Conservation (phyloP, 2,797 vertebrate genomes). For the Fringilla coelebs region DNA sequence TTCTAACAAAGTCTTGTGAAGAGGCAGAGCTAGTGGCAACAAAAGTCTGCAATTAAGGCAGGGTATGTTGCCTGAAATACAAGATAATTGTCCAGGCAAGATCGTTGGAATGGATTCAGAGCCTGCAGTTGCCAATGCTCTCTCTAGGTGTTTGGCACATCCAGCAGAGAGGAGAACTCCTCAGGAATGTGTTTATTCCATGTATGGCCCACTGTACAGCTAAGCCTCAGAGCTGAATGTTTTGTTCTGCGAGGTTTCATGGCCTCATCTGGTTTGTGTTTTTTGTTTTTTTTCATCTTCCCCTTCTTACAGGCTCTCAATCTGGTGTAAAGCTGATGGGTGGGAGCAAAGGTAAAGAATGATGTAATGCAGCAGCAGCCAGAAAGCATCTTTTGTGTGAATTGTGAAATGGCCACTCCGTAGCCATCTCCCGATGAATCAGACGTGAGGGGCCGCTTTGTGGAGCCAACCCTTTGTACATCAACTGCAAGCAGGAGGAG, state of each 20-base stretch:
- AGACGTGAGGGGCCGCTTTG: slow-evolving; percentile 72
- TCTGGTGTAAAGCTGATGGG: slow-evolving; percentile 49
- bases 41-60: slow-evolving; percentile 46
- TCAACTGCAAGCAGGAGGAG: slow-evolving; percentile 67
- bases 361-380: slow-evolving; percentile 71
- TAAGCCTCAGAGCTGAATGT: neutral
- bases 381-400: slow-evolving; percentile 76
- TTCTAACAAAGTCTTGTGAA: neutral
- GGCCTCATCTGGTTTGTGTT: neutral
- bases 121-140: neutral
- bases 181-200: neutral
- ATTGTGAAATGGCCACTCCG: slow-evolving; percentile 67
- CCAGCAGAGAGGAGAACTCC: neutral
- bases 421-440: slow-evolving; percentile 69
- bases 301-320: slow-evolving; percentile 54
- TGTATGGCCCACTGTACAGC: neutral
- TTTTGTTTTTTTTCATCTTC: slow-evolving; percentile 20
- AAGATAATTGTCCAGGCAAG: slow-evolving; percentile 29
- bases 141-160: neutral
- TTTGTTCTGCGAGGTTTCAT: neutral
- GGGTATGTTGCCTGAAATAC: slow-evolving; percentile 23
- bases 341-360: slow-evolving; percentile 76
- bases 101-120: neutral
- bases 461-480: slow-evolving; percentile 62
- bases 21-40: slow-evolving; percentile 29